Conservation (phyloP, 2,113 vertebrate species). For the Lutjanus erythropterus region DNA sequence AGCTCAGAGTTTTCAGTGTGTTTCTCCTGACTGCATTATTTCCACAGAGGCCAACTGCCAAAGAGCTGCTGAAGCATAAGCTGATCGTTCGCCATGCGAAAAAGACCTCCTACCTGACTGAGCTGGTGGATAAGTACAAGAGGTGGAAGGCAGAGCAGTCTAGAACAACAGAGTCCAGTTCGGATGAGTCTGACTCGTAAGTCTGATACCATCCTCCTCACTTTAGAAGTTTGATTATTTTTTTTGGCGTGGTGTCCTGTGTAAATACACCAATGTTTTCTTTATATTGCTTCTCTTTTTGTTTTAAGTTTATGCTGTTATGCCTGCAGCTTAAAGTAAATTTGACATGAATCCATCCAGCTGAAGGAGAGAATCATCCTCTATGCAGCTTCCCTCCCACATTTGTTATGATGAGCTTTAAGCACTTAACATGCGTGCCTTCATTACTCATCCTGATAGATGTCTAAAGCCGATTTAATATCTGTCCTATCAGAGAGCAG, state of each 20-base stretch:
- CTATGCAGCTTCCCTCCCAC: conserved; percentile 3
- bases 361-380: background rate
- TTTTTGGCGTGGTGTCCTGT: too few species aligned
- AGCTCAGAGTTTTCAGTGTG: background rate
- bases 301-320: background rate
- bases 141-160: conserved; percentile 96
- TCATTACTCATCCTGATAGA: conserved; percentile 1
- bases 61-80: conserved; percentile 98
- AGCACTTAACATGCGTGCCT: conserved; percentile 20
- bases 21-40: background rate
- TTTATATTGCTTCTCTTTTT: background rate
- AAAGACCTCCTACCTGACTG: conserved; percentile 96
- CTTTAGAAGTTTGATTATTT: background rate
- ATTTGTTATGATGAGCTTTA: conserved; percentile 8
- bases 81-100: conserved; percentile 95
- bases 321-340: background rate
- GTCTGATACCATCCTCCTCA: conserved; percentile 50
- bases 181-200: conserved; percentile 95
- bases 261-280: background rate
- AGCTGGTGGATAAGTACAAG: conserved; percentile 97
- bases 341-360: background rate
- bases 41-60: conserved; percentile 94
- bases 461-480: conserved; percentile 17
- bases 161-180: conserved; percentile 90
- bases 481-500: conserved; percentile 87